Conservation (phyloP, 35 echinoderm and acorn worm genomes). For the Nesometra sesokonis region DNA sequence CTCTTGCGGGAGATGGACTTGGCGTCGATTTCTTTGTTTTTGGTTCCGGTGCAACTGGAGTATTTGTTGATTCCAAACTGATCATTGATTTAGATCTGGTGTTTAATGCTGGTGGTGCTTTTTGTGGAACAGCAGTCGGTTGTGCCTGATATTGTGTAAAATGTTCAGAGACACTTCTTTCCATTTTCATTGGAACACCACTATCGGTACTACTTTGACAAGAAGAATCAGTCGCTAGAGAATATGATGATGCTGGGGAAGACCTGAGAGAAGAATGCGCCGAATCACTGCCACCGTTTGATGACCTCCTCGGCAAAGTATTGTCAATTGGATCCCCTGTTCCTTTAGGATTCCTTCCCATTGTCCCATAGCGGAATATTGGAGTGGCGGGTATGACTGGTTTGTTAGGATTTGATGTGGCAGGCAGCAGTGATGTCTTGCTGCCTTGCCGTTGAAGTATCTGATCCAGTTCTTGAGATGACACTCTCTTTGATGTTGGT, state of each 20-base stretch:
- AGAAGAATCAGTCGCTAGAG: constrained; percentile 40
- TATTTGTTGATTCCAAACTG: not conserved
- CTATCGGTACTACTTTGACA: constrained; percentile 48
- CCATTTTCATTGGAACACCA: constrained; percentile 37
- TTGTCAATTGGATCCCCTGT: not conserved
- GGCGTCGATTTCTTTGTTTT: not conserved
- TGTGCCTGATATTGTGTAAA: not conserved
- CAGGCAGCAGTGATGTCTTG: not conserved
- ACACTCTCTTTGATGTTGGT: constrained; percentile 34
- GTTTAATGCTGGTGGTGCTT: not conserved
- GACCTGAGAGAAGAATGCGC: constrained; percentile 51
- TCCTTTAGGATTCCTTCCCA: not conserved
- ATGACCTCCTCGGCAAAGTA: not conserved
- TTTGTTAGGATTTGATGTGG: not conserved
- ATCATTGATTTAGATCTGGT: not conserved
- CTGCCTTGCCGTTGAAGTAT: constrained; percentile 39
- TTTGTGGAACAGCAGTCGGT: not conserved
- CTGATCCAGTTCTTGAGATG: constrained; percentile 16
- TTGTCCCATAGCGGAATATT: not conserved
- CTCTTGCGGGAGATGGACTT: not conserved
- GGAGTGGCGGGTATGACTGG: not conserved
- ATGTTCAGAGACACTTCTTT: constrained; percentile 9
- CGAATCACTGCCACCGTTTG: constrained; percentile 30
- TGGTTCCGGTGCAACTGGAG: not conserved
- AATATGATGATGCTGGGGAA: constrained; percentile 63